Conservation (phyloP, 2,797 vertebrate species). For the Graptemys geographica region DNA sequence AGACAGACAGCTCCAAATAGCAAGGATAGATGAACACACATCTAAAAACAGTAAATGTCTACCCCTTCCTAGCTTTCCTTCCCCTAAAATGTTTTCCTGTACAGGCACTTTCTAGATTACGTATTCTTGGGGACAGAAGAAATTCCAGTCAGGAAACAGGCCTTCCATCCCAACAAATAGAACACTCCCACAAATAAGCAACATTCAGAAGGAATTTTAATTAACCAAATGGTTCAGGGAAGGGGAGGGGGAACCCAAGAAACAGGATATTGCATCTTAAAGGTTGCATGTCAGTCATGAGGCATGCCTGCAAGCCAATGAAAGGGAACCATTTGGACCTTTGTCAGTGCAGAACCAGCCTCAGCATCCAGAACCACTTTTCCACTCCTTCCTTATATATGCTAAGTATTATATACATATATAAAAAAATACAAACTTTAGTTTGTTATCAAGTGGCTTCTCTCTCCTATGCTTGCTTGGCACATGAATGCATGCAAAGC, state of each 20-base stretch:
- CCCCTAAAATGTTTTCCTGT: constrained; percentile 27
- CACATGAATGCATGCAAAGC: constrained; percentile 97
- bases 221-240: constrained; percentile 81
- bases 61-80: neutral
- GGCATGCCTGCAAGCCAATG: constrained; percentile 60
- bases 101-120: constrained; percentile 69
- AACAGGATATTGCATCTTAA: constrained; percentile 43
- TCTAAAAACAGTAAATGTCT: neutral
- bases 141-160: neutral
- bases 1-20: neutral
- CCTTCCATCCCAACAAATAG: constrained; percentile 61
- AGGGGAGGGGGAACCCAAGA: constrained; percentile 52
- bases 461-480: constrained; percentile 85
- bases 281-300: constrained; percentile 65
- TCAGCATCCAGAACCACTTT: constrained; percentile 50
- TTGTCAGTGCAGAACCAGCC: constrained; percentile 62
- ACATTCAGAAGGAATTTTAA: constrained; percentile 84
- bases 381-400: constrained; percentile 41
- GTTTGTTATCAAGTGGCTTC: constrained; percentile 67
- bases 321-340: constrained; percentile 68
- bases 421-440: constrained; percentile 56
- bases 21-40: neutral
- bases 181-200: constrained; percentile 76
- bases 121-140: constrained; percentile 40
- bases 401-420: constrained; percentile 55